Conservation (phyloP, 2,113 vertebrate species). For the Vulpes vulpes region DNA sequence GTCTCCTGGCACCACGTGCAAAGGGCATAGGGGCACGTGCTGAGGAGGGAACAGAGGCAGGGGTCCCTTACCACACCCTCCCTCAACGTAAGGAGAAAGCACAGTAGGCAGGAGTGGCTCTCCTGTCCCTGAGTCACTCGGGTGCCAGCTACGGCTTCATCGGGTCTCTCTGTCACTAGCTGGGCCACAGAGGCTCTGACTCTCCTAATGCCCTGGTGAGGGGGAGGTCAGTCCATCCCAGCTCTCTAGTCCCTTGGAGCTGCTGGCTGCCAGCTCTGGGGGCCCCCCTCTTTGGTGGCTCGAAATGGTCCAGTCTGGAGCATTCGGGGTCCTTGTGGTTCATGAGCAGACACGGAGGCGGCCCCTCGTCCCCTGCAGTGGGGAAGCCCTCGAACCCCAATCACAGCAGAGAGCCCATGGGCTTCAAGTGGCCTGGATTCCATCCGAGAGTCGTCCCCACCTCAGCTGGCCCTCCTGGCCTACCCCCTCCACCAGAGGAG, state of each 20-base stretch:
- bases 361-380: slow-evolving; percentile 50
- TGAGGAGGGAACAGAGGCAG: background rate
- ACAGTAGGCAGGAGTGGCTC: background rate
- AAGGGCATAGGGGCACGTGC: slow-evolving; percentile 69
- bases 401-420: background rate
- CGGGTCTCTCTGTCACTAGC: slow-evolving; percentile 66
- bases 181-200: slow-evolving; percentile 73
- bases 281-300: slow-evolving; percentile 62
- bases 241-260: slow-evolving; percentile 70
- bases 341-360: slow-evolving; percentile 70
- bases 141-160: slow-evolving; percentile 28
- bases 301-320: slow-evolving; percentile 68
- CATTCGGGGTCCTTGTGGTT: slow-evolving; percentile 71
- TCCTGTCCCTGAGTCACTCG: background rate
- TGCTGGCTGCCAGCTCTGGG: slow-evolving; percentile 52
- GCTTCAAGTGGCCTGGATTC: background rate
- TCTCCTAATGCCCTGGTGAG: background rate
- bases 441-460: background rate
- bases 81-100: background rate
- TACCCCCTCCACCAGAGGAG: background rate
- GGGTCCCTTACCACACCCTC: background rate
- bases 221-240: slow-evolving; percentile 64
- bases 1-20: background rate
- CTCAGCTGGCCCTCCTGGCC: background rate
- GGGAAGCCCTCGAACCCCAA: slow-evolving; percentile 61